Percentiles rank a stretch among this genome's conserved stretches.
These are phyloP conservation scores for Crypturellus undulatus DNA, from an alignment of 2,113 vertebrate genomes.

Conservation along the genomic window DNA sequence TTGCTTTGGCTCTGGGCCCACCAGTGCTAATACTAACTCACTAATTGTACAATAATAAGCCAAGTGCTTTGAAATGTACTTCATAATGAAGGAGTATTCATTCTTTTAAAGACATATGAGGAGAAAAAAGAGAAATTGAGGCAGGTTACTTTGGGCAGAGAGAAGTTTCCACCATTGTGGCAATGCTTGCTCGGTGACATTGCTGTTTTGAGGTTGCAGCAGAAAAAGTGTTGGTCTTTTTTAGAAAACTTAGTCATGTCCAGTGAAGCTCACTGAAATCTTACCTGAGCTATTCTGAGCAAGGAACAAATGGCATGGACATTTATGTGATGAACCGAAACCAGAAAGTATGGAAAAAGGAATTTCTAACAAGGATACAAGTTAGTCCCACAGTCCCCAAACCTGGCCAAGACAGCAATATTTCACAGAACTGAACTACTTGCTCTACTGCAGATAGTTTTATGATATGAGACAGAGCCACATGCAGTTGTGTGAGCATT, in stretches of 20 bases:
- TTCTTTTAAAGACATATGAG: neutral
- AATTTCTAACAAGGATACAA: neutral
- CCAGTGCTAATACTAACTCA: slow-evolving; percentile 58
- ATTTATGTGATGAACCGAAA: neutral
- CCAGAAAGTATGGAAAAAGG: neutral
- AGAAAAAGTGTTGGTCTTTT: neutral
- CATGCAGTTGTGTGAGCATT: neutral
- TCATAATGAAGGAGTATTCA: slow-evolving; percentile 20
- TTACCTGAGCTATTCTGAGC: neutral
- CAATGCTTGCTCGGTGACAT: neutral
- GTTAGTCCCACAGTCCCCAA: neutral
- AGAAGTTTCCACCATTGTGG: neutral
- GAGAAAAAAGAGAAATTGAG: neutral
- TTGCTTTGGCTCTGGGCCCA: slow-evolving; percentile 53
- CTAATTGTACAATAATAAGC: slow-evolving; percentile 52
- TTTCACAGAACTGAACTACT: neutral
- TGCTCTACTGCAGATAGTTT: neutral
- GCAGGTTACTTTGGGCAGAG: neutral
- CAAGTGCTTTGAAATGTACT: slow-evolving; percentile 63
- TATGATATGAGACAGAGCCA: neutral
- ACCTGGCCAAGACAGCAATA: neutral
- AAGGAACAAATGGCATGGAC: neutral
- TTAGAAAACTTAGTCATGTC: neutral
- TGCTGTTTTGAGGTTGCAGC: neutral
- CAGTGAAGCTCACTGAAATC: neutral